A percentile compares a stretch with the other conserved stretches of the same genome.
phyloP scores from a whole-genome alignment of 1,140 invertebrate genomes.

The Colletes gigas region DNA sequence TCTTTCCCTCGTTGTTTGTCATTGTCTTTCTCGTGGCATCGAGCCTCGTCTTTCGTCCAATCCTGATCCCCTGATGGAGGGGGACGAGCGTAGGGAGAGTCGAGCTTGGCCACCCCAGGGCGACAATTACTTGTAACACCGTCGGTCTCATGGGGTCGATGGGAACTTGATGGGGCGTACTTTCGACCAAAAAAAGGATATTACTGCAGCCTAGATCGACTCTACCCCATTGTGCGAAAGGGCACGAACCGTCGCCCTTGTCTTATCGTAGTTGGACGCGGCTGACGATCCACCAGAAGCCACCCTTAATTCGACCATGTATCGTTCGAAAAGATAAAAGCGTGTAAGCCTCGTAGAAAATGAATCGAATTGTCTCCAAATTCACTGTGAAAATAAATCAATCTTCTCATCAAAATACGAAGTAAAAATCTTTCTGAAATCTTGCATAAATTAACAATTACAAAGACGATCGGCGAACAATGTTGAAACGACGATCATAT shows the following conservation, averaged over 20 bases:
- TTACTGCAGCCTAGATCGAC: constrained; percentile 61
- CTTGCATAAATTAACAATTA: no score
- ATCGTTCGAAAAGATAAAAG: no score
- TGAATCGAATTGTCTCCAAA: no score
- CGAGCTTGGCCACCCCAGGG: constrained; percentile 54
- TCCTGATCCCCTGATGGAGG: constrained; percentile 10
- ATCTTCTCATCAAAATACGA: no score
- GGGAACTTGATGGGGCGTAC: constrained; percentile 72
- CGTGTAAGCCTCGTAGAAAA: no score
- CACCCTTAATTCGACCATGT: not conserved
- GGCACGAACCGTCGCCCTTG: constrained; percentile 42
- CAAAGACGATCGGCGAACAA: no score
- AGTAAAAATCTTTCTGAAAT: no score
- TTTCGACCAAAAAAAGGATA: constrained; percentile 66
- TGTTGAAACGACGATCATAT: no score
- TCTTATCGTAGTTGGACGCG: constrained; percentile 45
- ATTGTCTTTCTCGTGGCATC: no score
- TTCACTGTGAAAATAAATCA: no score
- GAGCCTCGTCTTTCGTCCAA: not conserved
- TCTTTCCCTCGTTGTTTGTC: not conserved
- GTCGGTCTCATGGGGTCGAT: constrained; percentile 67
- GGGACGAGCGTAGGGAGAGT: constrained; percentile 46
- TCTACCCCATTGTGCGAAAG: constrained; percentile 16
- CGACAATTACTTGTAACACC: constrained; percentile 76
- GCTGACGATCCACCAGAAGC: constrained; percentile 40